Evolutionary conservation across 2,888 invertebrate species (phyloP).

Genomic region (Coronaproctus castanopsis): DNA sequence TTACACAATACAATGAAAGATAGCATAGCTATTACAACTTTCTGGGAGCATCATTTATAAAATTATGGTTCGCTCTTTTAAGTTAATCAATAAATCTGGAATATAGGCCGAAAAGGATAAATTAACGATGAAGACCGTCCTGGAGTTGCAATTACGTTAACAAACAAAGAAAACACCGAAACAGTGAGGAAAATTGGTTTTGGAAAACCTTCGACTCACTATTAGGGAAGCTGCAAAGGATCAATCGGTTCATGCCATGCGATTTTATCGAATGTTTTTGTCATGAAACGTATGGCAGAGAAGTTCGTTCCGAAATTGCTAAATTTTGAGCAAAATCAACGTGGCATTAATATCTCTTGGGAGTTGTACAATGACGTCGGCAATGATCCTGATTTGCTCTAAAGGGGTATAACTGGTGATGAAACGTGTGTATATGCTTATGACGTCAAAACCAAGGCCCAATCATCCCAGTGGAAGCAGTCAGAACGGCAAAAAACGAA

Average conservation of each 20-base stretch:
- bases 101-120: not conserved
- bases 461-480: slow-evolving; percentile 13
- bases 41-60: too few relatives aligned
- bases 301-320: not conserved
- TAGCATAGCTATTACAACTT: too few relatives aligned
- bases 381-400: slow-evolving; percentile 17
- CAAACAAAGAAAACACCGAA: not conserved
- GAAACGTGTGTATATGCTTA: slow-evolving; percentile 22
- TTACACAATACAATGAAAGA: too few relatives aligned
- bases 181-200: not conserved
- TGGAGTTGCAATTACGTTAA: not conserved
- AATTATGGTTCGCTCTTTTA: too few relatives aligned
- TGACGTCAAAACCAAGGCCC: slow-evolving; percentile 18
- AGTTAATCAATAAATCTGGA: not conserved
- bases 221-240: not conserved
- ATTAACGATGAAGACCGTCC: not conserved
- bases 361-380: not conserved
- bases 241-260: not conserved
- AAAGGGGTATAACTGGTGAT: slow-evolving; percentile 21
- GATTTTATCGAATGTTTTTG: not conserved
- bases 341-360: not conserved
- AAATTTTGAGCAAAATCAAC: not conserved
- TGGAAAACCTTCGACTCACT: not conserved
- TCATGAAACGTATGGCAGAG: not conserved
- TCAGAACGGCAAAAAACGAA: not conserved